phyloP scores from a whole-genome alignment of 1,140 invertebrate species.

The Hyposmocoma kahamanoa region DNA sequence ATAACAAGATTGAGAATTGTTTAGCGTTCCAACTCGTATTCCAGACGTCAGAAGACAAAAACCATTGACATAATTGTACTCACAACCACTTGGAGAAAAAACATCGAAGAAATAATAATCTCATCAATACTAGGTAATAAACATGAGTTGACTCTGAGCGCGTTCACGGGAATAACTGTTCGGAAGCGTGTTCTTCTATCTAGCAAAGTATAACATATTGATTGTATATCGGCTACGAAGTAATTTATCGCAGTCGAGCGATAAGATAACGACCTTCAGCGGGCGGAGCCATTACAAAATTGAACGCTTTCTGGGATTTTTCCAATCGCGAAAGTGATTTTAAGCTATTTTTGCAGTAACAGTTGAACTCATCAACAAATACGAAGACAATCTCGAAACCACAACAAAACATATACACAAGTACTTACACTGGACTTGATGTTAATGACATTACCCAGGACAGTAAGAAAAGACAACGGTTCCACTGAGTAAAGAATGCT shows the following conservation, averaged over 20 bases:
- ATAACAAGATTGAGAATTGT: too few relatives aligned
- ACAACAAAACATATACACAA: too few relatives aligned
- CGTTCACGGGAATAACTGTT: slow-evolving; percentile 54
- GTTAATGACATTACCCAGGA: neutral
- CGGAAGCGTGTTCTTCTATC: slow-evolving; percentile 29
- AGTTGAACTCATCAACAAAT: too few relatives aligned
- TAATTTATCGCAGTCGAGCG: slow-evolving; percentile 55
- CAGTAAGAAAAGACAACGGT: neutral
- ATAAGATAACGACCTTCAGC: slow-evolving; percentile 49
- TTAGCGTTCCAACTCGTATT: too few relatives aligned
- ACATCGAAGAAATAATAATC: too few relatives aligned
- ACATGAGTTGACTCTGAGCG: too few relatives aligned
- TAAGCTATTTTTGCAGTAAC: neutral
- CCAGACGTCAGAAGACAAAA: too few relatives aligned
- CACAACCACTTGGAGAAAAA: too few relatives aligned
- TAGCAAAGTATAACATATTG: slow-evolving; percentile 37
- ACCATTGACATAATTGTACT: too few relatives aligned
- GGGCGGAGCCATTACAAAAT: slow-evolving; percentile 27
- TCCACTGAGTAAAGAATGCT: too few relatives aligned
- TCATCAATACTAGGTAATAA: too few relatives aligned
- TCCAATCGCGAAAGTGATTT: slow-evolving; percentile 8
- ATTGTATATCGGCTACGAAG: slow-evolving; percentile 54
- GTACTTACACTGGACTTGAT: neutral
- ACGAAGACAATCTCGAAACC: too few relatives aligned
- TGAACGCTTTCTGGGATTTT: slow-evolving; percentile 21